phyloP scores from a whole-genome alignment of 2,797 vertebrate species.

The Microhierax caerulescens region DNA sequence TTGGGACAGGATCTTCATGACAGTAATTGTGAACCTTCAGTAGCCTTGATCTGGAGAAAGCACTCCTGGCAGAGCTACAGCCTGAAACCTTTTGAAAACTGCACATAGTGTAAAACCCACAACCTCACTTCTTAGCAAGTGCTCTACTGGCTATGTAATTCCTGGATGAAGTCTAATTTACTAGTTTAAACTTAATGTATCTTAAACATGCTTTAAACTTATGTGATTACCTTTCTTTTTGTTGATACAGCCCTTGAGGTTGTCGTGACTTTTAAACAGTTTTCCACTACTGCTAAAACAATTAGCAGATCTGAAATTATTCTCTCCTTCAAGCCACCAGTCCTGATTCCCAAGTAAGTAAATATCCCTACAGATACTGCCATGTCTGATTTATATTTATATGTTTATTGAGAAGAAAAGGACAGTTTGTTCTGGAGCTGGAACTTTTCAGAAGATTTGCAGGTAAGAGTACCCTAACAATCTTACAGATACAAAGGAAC shows the following conservation, averaged over 20 bases:
- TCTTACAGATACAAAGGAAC: background rate
- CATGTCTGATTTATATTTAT: background rate
- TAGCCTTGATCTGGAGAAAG: background rate
- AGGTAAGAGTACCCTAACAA: background rate
- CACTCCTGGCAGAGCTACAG: accelerated
- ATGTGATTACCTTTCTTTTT: background rate
- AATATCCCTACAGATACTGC: background rate
- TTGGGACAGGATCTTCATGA: background rate
- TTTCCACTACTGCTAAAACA: background rate
- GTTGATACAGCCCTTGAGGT: background rate
- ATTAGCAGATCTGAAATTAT: background rate
- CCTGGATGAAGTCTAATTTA: background rate
- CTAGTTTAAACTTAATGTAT: background rate
- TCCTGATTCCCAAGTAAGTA: background rate
- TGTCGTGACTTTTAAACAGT: background rate
- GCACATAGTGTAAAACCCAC: background rate
- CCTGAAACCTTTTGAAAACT: background rate
- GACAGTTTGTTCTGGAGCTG: background rate
- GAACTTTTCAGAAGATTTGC: background rate
- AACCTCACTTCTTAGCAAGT: background rate
- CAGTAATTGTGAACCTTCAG: background rate
- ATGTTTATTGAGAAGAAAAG: background rate
- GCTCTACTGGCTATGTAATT: background rate
- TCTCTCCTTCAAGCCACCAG: background rate
- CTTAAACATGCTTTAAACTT: background rate